phyloP scores from a whole-genome alignment of 2,888 invertebrate species.

The Nomada goodeniana region DNA sequence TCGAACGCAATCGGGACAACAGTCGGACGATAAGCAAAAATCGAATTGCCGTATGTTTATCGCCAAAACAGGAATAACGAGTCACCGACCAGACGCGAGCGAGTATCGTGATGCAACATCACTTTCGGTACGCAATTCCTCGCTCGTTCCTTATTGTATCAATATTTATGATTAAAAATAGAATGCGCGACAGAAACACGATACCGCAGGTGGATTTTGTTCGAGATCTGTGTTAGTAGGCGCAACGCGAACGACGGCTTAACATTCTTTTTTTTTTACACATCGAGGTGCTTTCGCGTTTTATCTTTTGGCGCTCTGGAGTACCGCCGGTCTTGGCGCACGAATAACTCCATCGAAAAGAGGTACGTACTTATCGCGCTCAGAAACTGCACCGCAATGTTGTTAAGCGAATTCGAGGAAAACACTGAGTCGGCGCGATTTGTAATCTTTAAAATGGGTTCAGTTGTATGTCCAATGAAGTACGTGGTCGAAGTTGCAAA shows the following conservation, averaged over 20 bases:
- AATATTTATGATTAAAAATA: slow-evolving; percentile 50
- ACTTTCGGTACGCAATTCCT: neutral
- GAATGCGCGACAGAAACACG: slow-evolving; percentile 23
- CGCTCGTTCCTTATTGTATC: slow-evolving; percentile 22
- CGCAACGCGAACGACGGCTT: neutral
- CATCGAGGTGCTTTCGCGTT: neutral
- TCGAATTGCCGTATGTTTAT: slow-evolving; percentile 35
- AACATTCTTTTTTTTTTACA: neutral
- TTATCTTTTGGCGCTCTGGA: no score
- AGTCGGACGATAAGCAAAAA: slow-evolving; percentile 31
- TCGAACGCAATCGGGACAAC: neutral
- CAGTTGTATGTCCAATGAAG: slow-evolving; percentile 38
- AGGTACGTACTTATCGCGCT: slow-evolving; percentile 48
- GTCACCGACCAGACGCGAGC: neutral
- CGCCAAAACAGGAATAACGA: slow-evolving; percentile 24
- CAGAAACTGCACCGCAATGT: slow-evolving; percentile 49
- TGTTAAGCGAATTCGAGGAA: slow-evolving; percentile 55
- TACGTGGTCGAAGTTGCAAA: slow-evolving; percentile 4
- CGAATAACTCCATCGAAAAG: neutral
- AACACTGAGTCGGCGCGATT: slow-evolving; percentile 52
- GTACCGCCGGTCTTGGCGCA: neutral
- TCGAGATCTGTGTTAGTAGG: neutral
- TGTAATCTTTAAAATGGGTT: slow-evolving; percentile 56
- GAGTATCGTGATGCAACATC: slow-evolving; percentile 32
- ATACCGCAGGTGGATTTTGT: neutral